A percentile compares a stretch with the other conserved stretches of the same genome.
phyloP scores from a whole-genome alignment of 1,140 invertebrate genomes.

The Papilio xuthus region DNA sequence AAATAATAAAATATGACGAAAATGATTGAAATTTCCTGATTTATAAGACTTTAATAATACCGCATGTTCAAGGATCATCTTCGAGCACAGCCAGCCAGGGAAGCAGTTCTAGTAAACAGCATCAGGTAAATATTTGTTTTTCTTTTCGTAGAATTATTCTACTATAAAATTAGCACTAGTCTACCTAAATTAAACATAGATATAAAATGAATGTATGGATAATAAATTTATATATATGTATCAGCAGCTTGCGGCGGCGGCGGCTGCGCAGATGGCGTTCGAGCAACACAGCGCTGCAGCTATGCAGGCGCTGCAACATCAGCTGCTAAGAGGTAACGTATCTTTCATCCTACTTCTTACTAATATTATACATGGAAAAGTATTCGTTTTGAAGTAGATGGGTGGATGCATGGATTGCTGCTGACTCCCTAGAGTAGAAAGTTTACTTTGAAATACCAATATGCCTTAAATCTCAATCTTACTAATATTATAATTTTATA shows the following conservation, averaged over 20 bases:
- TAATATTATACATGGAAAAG: no score
- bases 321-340: constrained; percentile 85
- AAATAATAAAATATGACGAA: no score
- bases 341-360: no score
- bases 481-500: no score
- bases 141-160: no score
- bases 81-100: constrained; percentile 70
- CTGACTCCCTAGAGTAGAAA: no score
- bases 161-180: no score
- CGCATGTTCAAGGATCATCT: constrained; percentile 62
- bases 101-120: constrained; percentile 73
- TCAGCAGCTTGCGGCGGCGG: constrained; percentile 81
- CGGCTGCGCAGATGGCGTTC: constrained; percentile 83
- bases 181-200: no score
- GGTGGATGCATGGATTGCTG: no score
- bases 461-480: background rate
- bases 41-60: background rate
- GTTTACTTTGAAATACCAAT: constrained; percentile 39
- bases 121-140: constrained; percentile 57
- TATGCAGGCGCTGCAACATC: constrained; percentile 91
- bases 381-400: no score
- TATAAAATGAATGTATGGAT: no score
- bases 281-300: constrained; percentile 87
- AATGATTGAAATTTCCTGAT: no score
- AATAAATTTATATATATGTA: background rate